Evolutionary conservation across 1,140 invertebrate genomes (phyloP), one percentile per base, ranked within the genome.

Genomic region (Macrobrachium rosenbergii): DNA sequence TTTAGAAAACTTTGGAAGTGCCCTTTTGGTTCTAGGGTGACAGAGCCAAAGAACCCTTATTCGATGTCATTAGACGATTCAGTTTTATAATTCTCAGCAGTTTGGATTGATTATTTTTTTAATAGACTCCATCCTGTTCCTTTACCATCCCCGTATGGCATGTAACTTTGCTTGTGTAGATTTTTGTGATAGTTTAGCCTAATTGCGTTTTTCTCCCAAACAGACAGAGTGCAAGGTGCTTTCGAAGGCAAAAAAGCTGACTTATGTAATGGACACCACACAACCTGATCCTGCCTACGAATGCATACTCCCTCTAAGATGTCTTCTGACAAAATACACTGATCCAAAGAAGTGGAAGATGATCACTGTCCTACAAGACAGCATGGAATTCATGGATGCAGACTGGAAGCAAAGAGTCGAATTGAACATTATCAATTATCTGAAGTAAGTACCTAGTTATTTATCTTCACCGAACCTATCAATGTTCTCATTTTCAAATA

Each of bases 271-370:
- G 52, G 52, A 52, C 12, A 5, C 7, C 7, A 52, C 52, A 0
- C 23, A 58, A 0, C 12, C 69, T 0, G 67, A 82, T 60, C 85
- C 85, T 5, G 85, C 85, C 59, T 87, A 87, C 23, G 85, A 87
- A 17, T 87, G 85, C 58, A 82, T 87, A 12, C 79, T 77, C 3
- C 85, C 85, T 23, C 79, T 87, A 17, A 78, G 85, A 12, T 87
- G 85, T 43, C 78, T 87, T 45, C 67, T 81, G 7, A 28, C 76
- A 19, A 72, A 73, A 17, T 28, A 75, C 14, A 11, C 23, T 2
- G 85, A 87, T 58, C 69, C 85, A 0, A 73, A 64, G 59, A 80
- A 75, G 58, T 87, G 85, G 85, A 59, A 87, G 69, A 45, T 45
- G 2, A 52, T 87, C n/a, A 81, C 0, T 7, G 37, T 64, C 17